Base-by-base conservation (phyloP, 2,888 invertebrate species). In the Drosophila histrio region DNA sequence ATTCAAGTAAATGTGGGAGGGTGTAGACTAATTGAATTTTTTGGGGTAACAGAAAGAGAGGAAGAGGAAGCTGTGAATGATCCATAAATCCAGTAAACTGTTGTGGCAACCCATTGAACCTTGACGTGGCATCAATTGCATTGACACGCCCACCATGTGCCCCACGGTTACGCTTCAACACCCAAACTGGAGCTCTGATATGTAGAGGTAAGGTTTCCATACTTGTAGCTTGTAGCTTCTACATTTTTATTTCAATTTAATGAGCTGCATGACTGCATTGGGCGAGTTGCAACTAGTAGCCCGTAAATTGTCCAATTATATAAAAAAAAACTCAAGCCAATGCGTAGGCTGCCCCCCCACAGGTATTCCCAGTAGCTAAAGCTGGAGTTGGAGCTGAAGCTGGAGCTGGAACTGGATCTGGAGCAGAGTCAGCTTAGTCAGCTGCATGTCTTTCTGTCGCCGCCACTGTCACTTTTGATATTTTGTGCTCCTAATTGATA, bases 241-340 rank as follows among this genome's bases (percentile, higher is more conserved):
- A 72, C 47, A 54, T 57, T 73, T 64, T 72, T 66, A 63, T 38
- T 52, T 46, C 63, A 58, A 66, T 74, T 83, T 80, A 80, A 80
- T 74, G 72, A 74, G 71, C 58, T 36, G 36, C 36, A 17, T 9
- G 17, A 17, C 9, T 17, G 17, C 36, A 36, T 36, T 41, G 60
- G 28, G 28, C 19, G 38, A 22, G 47, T 13, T 30, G 43, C 32
- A 21, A 26, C 41, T 52, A 69, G 65, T 58, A 70, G 79, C 65
- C 63, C 34, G 73, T 77, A 79, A 84, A 82, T 76, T 79, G 67
- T 81, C 79, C 84, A 82, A 84, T 82, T 84, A 79, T 71, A 71
- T 68, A 53, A 59, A 50, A 57, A 53, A 59, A 50, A 57, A 41
- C n/a, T 46, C 69, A 36, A 58, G 63, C 53, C 46, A 49, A 53